A percentile compares a stretch with the other conserved stretches of the same genome.
Conservation (phyloP, 1,140 invertebrate genomes). For the Aphis craccivora region DNA sequence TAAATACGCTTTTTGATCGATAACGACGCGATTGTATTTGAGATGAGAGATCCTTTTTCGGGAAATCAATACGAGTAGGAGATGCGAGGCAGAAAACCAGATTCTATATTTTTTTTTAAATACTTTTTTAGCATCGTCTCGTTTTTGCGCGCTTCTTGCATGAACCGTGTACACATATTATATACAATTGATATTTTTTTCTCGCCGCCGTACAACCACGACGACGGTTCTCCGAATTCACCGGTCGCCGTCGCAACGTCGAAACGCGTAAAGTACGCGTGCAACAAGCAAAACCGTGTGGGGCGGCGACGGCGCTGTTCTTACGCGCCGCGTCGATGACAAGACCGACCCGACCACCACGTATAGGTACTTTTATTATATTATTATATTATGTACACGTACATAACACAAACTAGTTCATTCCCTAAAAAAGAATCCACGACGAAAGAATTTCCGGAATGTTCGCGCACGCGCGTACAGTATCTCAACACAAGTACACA, state of each 20-base stretch:
- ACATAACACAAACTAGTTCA: constrained; percentile 28
- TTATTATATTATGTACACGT: neutral
- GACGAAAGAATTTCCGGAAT: constrained; percentile 51
- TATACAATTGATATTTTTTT: constrained; percentile 16
- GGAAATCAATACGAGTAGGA: constrained; percentile 38
- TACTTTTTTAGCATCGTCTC: constrained; percentile 4
- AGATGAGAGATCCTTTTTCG: constrained; percentile 53
- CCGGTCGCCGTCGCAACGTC: neutral
- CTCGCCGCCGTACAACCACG: neutral
- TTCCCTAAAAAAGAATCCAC: constrained; percentile 47
- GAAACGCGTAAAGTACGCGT: constrained; percentile 39
- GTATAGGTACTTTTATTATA: neutral
- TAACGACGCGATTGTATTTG: constrained; percentile 46
- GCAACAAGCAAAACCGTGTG: constrained; percentile 26
- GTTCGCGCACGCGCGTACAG: neutral
- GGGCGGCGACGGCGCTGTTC: constrained; percentile 8
- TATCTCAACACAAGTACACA: neutral
- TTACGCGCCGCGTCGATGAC: neutral
- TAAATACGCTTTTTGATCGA: constrained; percentile 53
- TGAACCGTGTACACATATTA: neutral
- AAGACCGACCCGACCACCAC: neutral
- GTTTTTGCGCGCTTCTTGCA: neutral
- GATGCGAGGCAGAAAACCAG: constrained; percentile 37
- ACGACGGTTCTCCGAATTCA: constrained; percentile 29
- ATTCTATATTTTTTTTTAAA: constrained; percentile 35